Evolutionary conservation across 2,797 vertebrate genomes (phyloP), one percentile per base, ranked within the genome.

Genomic region (Tapera naevia): DNA sequence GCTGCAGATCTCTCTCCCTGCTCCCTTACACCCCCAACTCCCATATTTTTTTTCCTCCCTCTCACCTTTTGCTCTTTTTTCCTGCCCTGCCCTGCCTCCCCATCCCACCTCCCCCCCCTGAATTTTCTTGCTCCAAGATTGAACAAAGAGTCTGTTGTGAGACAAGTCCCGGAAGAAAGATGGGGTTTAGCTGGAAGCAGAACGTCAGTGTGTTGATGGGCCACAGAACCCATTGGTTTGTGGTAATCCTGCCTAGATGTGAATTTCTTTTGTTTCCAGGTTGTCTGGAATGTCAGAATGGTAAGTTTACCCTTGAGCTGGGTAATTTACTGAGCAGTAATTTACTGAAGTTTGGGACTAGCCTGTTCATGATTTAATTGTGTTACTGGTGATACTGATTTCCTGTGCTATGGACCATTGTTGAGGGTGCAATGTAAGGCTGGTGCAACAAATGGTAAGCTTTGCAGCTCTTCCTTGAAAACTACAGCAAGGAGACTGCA

Each of bases 1-100:
- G 22, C 2, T 7, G 27, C 9, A 39, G 60, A 2, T 60, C 4
- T 50, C 0, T 24, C 11, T 22, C 6, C 66, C 4, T 23, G 25
- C 14, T 10, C 10, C 46, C 5, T 57, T 24, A 9, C 24, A 23
- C 16, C 3, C 46, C 2, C 2, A 0, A 1, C 2, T 5, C 4
- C 8, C n/a, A n/a, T n/a, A n/a, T n/a, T 22, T 11, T 18, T 32
- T 56, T 12, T n/a, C 19, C 32, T 21, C 28, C 1, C 6, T 21
- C 15, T 45, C 45, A 19, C 46, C 48, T 48, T 48, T 48, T 10
- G 46, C 15, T 22, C 15, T 46, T 5, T 43, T 7, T 11, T 4
- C 15, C 19, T 5, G 7, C 13, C 3, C 12, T 12, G 21, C n/a
- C n/a, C n/a, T n/a, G n/a, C n/a, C n/a, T n/a, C n/a, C n/a, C n/a